A percentile compares a stretch with the other conserved stretches of the same genome.
These are phyloP conservation scores for Burhinus oedicnemus DNA, from an alignment of 2,113 vertebrate genomes.

Conservation along the genomic window DNA sequence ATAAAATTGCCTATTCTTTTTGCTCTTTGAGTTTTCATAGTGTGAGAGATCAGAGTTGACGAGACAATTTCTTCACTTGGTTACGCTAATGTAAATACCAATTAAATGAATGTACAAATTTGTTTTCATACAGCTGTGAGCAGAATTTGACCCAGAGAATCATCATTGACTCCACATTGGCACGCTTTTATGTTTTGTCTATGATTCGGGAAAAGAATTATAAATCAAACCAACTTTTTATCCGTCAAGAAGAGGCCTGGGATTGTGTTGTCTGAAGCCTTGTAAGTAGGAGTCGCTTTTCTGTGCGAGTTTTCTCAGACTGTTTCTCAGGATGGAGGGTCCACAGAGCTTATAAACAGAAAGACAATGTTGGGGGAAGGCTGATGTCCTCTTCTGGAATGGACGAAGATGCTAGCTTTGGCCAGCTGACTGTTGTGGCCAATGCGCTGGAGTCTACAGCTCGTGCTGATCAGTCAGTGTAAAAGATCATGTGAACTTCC, in stretches of 20 bases:
- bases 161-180: neutral
- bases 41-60: neutral
- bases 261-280: neutral
- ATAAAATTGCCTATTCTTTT: neutral
- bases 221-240: neutral
- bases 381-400: neutral
- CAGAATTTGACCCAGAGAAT: neutral
- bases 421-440: neutral
- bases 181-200: neutral
- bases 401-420: neutral
- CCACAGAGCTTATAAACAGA: neutral
- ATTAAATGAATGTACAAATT: neutral
- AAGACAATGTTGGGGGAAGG: accelerated
- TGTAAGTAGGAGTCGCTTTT: neutral
- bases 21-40: neutral
- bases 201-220: neutral
- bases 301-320: neutral
- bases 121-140: neutral
- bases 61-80: neutral
- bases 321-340: neutral
- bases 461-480: neutral
- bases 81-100: neutral
- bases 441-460: neutral
- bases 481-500: neutral
- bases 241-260: neutral